Evolutionary conservation across 2,888 invertebrate genomes (phyloP).

Genomic region (Oscheius sp.): DNA sequence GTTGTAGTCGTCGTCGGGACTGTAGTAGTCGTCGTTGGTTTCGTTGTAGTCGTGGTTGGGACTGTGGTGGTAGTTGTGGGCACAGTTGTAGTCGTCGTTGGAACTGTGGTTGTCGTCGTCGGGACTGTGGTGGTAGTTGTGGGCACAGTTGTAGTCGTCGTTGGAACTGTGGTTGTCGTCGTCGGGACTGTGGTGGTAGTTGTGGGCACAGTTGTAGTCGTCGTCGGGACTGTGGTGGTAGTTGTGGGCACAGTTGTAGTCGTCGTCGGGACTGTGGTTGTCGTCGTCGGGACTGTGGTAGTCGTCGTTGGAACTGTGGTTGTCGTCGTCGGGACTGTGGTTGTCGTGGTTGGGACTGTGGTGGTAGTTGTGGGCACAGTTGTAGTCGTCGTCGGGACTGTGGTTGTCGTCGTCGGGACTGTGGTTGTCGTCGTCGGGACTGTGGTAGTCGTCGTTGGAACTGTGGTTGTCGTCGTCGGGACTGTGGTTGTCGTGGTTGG

Average conservation of each 20-base stretch:
- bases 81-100: not conserved
- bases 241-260: not conserved
- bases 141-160: not conserved
- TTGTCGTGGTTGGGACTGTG: not conserved
- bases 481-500: not conserved
- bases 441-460: not conserved
- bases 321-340: not conserved
- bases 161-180: not conserved
- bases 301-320: not conserved
- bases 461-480: not conserved
- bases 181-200: not conserved
- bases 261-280: not conserved
- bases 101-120: not conserved
- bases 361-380: not conserved
- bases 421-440: not conserved
- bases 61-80: not conserved
- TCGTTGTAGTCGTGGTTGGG: not conserved
- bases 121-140: not conserved
- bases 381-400: not conserved
- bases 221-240: not conserved
- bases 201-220: not conserved
- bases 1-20: not conserved
- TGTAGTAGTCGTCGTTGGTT: not conserved
- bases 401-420: not conserved
- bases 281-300: not conserved